A percentile compares a stretch with the other conserved stretches of the same genome.
phyloP scores from a whole-genome alignment of 2,113 vertebrate species.

The Neoarius graeffei region DNA sequence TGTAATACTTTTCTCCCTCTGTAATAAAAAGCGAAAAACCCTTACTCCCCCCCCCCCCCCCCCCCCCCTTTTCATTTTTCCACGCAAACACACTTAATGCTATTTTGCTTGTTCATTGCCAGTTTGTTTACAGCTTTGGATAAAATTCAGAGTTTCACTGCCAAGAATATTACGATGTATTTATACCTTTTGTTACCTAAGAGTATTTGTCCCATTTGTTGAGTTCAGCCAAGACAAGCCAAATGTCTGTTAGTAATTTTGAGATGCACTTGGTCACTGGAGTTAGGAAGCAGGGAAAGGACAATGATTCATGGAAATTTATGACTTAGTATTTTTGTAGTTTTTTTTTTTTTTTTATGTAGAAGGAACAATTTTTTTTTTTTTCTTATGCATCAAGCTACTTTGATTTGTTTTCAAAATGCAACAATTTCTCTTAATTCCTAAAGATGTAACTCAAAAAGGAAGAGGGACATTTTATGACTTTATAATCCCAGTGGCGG shows the following conservation, averaged over 20 bases:
- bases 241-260: conserved; percentile 20
- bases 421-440: background rate
- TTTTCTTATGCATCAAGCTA: background rate
- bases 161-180: background rate
- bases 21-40: conserved; percentile 69
- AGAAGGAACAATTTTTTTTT: background rate
- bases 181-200: conserved; percentile 15
- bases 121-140: conserved; percentile 22
- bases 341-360: too few relatives aligned
- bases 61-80: conserved; percentile 29
- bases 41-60: conserved; percentile 41
- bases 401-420: background rate
- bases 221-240: background rate
- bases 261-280: too few relatives aligned
- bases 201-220: conserved; percentile 3
- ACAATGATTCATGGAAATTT: background rate
- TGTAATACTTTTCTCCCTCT: conserved; percentile 52
- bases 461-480: background rate
- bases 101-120: background rate
- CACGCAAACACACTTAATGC: background rate
- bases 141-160: background rate
- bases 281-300: background rate
- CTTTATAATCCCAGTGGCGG: background rate
- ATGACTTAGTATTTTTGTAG: background rate
- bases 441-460: background rate